A percentile compares a stretch with the other conserved stretches of the same genome.
These are phyloP conservation scores for Canis aureus DNA, from an alignment of 2,113 vertebrate species.

Conservation along the genomic window DNA sequence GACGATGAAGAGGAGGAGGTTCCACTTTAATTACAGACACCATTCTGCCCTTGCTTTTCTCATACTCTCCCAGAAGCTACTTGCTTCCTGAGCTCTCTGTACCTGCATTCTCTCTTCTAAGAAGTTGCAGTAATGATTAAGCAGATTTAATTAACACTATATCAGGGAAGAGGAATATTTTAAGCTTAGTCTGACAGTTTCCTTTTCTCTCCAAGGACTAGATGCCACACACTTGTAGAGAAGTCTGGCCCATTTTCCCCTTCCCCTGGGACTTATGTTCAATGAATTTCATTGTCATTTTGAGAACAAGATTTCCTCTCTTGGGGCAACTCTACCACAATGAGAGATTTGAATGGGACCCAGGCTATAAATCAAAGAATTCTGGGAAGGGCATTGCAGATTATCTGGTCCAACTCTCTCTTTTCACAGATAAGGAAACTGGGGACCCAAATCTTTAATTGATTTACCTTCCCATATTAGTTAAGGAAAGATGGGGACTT, in stretches of 20 bases:
- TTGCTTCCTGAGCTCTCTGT: not conserved
- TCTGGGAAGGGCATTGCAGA: not conserved
- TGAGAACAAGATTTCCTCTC: conserved; percentile 63
- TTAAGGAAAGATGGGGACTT: not conserved
- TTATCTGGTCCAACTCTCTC: not conserved
- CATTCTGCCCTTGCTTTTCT: conserved; percentile 24
- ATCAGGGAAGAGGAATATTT: conserved; percentile 39
- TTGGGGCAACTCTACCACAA: not conserved
- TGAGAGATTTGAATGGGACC: conserved; percentile 39
- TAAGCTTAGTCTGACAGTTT: conserved; percentile 65
- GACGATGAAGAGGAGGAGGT: not conserved
- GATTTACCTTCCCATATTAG: not conserved
- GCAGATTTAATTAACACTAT: conserved; percentile 63
- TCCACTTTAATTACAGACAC: conserved; percentile 13
- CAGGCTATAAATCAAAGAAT: conserved; percentile 36
- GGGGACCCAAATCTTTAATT: not conserved
- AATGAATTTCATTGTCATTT: conserved; percentile 58
- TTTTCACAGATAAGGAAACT: conserved; percentile 16
- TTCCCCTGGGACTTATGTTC: conserved; percentile 52
- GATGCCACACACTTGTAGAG: conserved; percentile 54
- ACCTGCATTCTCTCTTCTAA: not conserved
- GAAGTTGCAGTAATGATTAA: conserved; percentile 55
- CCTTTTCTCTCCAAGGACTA: conserved; percentile 63
- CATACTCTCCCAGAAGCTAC: not conserved
- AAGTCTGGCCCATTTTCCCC: conserved; percentile 64